Evolutionary conservation across 64 coral and sea anemone species (phyloP), one percentile per base, ranked within the genome.

Genomic region (Stylophora pistillata): DNA sequence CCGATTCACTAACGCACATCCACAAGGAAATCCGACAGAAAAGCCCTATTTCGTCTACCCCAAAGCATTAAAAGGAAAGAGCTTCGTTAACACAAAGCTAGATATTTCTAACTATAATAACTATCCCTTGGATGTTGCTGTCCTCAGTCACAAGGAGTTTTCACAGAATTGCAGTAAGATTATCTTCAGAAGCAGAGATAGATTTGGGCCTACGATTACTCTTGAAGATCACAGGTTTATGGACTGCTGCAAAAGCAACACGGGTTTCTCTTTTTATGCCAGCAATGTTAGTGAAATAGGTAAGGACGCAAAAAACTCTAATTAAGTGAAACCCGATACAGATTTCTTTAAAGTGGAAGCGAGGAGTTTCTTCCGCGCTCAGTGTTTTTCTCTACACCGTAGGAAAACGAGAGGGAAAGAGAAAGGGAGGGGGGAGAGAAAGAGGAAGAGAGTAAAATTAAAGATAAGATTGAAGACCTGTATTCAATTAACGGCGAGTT

Each of bases 1-100:
- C 53, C 47, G 53, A 56, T 78, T 78, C 75, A 26, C 20, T 56
- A 47, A 56, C 12, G n/a, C 27, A 56, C 53, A 55, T 78, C 75
- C 75, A 26, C 75, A 21, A 27, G 75, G 75, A 78, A 56, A 78
- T 78, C 53, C 23, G 11, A 78, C 28, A 20, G 75, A 78, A 52
- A 20, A 14, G 56, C 0, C 53, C 1, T 53, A 78, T 25, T 26
- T 78, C 25, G 15, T 78, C 53, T 78, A 78, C 75, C 27, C 47
- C 29, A 1, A 21, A 74, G 72, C 30, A 2, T 75, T 13, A 4
- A 37, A 37, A 0, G 15, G 31, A 21, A 17, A 75, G 0, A 78
- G 21, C 4, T 78, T 78, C 7, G 53, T 78, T 25, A 21, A 10
- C n/a, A 56, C 47, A 78, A 30, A 55, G 53, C 17, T 78, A 13